A percentile compares a stretch with the other conserved stretches of the same genome.
These are phyloP conservation scores for Sorex fumeus DNA, from an alignment of 2,113 vertebrate species.

Conservation along the genomic window DNA sequence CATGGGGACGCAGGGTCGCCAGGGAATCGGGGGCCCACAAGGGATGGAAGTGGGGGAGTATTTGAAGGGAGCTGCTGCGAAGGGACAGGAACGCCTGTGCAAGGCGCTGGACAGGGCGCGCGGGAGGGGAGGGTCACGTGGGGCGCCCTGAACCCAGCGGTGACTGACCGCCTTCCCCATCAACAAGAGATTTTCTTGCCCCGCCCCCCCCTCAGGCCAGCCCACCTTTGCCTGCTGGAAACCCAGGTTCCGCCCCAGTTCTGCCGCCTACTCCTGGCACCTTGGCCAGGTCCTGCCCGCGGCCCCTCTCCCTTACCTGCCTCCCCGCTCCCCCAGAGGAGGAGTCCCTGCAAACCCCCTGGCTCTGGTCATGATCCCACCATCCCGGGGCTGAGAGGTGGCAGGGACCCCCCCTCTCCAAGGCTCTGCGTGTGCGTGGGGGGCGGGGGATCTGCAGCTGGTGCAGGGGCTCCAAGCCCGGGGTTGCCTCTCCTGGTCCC, in stretches of 20 bases:
- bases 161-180: neutral
- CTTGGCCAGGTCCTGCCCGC: conserved; percentile 55
- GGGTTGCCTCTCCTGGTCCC: neutral
- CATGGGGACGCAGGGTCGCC: conserved; percentile 75
- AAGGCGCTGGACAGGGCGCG: neutral
- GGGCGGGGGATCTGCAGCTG: neutral
- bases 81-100: no score
- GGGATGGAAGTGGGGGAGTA: neutral
- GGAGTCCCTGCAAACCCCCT: neutral
- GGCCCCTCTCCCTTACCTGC: neutral
- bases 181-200: neutral
- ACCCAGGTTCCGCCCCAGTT: neutral
- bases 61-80: neutral
- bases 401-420: neutral
- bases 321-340: neutral
- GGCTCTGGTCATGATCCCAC: neutral
- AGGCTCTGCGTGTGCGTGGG: neutral
- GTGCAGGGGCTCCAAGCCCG: neutral
- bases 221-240: neutral
- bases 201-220: neutral
- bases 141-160: neutral
- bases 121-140: neutral
- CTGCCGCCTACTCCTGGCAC: conserved; percentile 12
- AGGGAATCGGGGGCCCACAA: conserved; percentile 48
- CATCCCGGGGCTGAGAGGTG: neutral